phyloP scores from a whole-genome alignment of 2,797 vertebrate species.

The Echeneis naucrates region DNA sequence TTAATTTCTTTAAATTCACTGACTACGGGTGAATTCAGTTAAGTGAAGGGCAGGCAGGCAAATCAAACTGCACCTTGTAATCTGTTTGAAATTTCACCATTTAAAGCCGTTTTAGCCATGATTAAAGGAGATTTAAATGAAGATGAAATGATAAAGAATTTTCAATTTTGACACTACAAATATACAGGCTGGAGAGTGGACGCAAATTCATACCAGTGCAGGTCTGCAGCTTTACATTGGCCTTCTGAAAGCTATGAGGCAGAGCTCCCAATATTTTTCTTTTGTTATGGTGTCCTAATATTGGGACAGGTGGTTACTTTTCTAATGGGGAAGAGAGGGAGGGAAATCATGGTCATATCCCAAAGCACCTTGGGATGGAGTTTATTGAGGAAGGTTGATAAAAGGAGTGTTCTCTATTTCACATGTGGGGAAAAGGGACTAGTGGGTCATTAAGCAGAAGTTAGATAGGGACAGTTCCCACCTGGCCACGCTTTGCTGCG shows the following conservation, averaged over 20 bases:
- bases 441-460: slow-evolving; percentile 47
- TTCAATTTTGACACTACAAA: slow-evolving; percentile 3
- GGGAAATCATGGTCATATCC: slow-evolving; percentile 46
- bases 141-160: slow-evolving; percentile 15
- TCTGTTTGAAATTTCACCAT: slow-evolving; percentile 20
- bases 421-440: slow-evolving; percentile 23
- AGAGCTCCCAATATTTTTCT: slow-evolving; percentile 68
- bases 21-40: slow-evolving; percentile 8
- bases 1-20: background rate
- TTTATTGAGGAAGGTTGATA: slow-evolving; percentile 32
- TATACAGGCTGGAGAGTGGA: background rate
- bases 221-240: background rate
- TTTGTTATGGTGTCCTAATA: slow-evolving; percentile 59
- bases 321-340: slow-evolving; percentile 26
- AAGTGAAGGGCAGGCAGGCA: slow-evolving; percentile 19
- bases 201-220: background rate
- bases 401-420: slow-evolving; percentile 33
- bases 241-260: slow-evolving; percentile 81
- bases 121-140: slow-evolving; percentile 29
- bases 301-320: slow-evolving; percentile 56
- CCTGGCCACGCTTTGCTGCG: slow-evolving; percentile 88
- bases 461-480: slow-evolving; percentile 82
- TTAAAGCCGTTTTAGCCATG: slow-evolving; percentile 32
- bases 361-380: slow-evolving; percentile 54
- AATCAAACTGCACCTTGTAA: slow-evolving; percentile 14